Conservation (phyloP, 1,140 invertebrate species). For the Cherax destructor region DNA sequence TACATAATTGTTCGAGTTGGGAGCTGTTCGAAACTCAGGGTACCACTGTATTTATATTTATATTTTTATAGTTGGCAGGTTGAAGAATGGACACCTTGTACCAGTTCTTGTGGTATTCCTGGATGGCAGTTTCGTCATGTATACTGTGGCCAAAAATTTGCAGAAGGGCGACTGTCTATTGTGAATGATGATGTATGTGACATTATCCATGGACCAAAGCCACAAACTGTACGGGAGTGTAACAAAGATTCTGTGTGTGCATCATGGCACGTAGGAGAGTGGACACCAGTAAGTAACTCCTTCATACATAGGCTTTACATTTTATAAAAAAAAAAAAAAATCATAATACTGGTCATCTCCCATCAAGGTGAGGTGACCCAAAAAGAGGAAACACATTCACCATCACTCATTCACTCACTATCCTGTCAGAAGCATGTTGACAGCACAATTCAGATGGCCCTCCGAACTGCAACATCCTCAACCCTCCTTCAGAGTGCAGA, state of each 20-base stretch:
- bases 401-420: too few relatives aligned
- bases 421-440: too few relatives aligned
- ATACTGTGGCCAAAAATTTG: constrained; percentile 84
- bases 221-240: constrained; percentile 83
- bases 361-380: too few relatives aligned
- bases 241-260: constrained; percentile 87
- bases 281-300: constrained; percentile 84
- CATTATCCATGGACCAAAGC: constrained; percentile 83
- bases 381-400: too few relatives aligned
- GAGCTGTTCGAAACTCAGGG: too few relatives aligned
- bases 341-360: too few relatives aligned
- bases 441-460: too few relatives aligned
- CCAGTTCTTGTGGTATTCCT: constrained; percentile 82
- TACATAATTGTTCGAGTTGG: too few relatives aligned
- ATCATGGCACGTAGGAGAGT: constrained; percentile 87
- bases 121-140: constrained; percentile 81
- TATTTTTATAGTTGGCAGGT: constrained; percentile 82
- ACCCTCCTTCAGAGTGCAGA: too few relatives aligned
- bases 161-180: constrained; percentile 80
- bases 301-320: not conserved
- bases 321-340: too few relatives aligned
- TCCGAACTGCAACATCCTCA: too few relatives aligned
- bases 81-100: constrained; percentile 89
- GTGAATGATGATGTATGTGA: constrained; percentile 86
- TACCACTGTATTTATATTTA: not conserved